Percentiles rank a stretch among this genome's conserved stretches.
These are phyloP conservation scores for Calliphora vomitoria DNA, from an alignment of 2,888 invertebrate genomes.

Conservation along the genomic window DNA sequence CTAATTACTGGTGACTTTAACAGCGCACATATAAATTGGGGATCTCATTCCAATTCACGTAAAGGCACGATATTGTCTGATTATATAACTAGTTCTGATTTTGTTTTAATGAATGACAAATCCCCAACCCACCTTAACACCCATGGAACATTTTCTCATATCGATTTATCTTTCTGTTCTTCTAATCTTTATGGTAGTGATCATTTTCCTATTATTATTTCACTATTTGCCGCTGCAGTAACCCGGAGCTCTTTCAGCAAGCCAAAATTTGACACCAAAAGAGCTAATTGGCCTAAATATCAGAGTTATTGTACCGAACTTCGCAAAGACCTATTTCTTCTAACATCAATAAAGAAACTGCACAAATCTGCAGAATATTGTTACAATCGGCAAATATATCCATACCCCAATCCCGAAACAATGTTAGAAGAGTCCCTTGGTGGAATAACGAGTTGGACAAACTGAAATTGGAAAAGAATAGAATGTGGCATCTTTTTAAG, in stretches of 20 bases:
- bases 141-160: conserved; percentile 67
- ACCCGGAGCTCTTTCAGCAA: background rate
- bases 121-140: conserved; percentile 63
- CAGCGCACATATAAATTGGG: conserved; percentile 46
- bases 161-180: conserved; percentile 66
- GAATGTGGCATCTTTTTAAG: conserved; percentile 47
- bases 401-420: conserved; percentile 50
- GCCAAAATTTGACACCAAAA: background rate
- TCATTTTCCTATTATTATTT: conserved; percentile 53
- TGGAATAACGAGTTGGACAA: conserved; percentile 44
- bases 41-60: conserved; percentile 1
- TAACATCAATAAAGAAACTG: conserved; percentile 39
- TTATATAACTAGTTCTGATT: conserved; percentile 34
- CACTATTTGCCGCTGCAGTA: background rate
- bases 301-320: background rate
- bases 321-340: background rate
- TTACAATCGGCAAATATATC: conserved; percentile 51
- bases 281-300: background rate
- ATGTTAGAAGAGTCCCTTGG: conserved; percentile 40
- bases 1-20: conserved; percentile 59
- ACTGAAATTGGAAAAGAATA: conserved; percentile 52
- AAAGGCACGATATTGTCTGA: background rate
- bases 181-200: conserved; percentile 47
- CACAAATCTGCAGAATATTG: conserved; percentile 43
- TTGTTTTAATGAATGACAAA: conserved; percentile 34